These are phyloP conservation scores for Micromussa lordhowensis DNA, from an alignment of 92 coral and sea anemone genomes.

Conservation along the genomic window DNA sequence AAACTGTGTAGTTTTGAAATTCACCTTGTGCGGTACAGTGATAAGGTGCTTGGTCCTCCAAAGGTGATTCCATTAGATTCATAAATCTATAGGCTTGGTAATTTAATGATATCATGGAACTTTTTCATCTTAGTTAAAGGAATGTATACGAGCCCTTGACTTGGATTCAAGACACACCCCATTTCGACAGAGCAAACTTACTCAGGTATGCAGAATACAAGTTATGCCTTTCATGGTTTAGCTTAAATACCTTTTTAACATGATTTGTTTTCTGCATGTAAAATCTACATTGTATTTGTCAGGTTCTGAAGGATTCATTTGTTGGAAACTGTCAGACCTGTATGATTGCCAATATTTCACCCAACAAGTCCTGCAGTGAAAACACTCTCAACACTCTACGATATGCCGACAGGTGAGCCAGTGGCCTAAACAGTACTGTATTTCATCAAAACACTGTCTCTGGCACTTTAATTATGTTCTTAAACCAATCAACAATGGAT, in stretches of 20 bases:
- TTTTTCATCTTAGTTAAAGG: slow-evolving; percentile 69
- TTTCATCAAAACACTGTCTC: neutral
- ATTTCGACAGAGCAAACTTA: slow-evolving; percentile 91
- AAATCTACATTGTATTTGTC: neutral
- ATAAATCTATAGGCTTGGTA: neutral
- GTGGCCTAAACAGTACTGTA: neutral
- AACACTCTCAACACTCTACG: slow-evolving; percentile 85
- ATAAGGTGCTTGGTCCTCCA: no score
- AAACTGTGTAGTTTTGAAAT: no score
- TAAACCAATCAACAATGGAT: neutral
- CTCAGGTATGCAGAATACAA: slow-evolving; percentile 68
- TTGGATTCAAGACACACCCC: slow-evolving; percentile 91
- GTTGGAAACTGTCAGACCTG: slow-evolving; percentile 89
- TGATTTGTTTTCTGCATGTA: neutral
- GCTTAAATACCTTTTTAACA: no score
- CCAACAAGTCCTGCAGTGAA: slow-evolving; percentile 80
- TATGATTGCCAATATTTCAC: slow-evolving; percentile 92
- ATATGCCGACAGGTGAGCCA: slow-evolving; percentile 82
- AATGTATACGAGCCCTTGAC: slow-evolving; percentile 87
- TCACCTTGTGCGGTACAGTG: no score
- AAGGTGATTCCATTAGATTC: no score
- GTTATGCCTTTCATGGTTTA: neutral
- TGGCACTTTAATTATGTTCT: neutral
- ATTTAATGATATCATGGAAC: neutral
- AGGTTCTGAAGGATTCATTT: slow-evolving; percentile 90